Evolutionary conservation across 2,797 vertebrate species (phyloP), one percentile per base, ranked within the genome.

Genomic region (Pogoniulus pusillus): DNA sequence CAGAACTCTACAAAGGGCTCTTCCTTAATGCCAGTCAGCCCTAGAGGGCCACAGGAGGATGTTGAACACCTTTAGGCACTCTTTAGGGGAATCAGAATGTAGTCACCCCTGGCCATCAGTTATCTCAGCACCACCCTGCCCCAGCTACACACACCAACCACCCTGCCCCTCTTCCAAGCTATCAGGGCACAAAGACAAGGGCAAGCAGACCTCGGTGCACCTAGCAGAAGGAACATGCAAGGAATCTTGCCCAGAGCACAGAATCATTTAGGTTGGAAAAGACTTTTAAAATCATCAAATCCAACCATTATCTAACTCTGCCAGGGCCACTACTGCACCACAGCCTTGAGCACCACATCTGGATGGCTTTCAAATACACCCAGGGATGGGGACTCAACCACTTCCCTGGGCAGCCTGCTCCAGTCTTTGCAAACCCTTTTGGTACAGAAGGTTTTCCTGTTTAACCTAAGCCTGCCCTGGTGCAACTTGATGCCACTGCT

Each of bases 191-290:
- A 83, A 16, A 64, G 74, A 34, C n/a, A 53, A 20, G 30, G 64
- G 60, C 34, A 27, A 43, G 58, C 26, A 85, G 54, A 89, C 18
- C 12, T 32, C 6, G 22, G 41, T 24, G 18, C 13, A 39, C 8
- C 16, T 7, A 19, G 34, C 7, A 80, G 29, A 80, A 82, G 65
- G 26, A 73, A 73, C 23, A 55, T 3, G 13, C 12, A 82, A 55
- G 16, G 45, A 0, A 0, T 20, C 20, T 35, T 73, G 41, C 12
- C 49, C 17, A 0, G 4, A 35, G 45, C 20, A 47, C 45, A 47
- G 20, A 47, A 10, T 23, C 19, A 47, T 11, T 23, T 22, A 6
- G 45, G 45, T 22, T 47, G 45, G 45, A 22, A 47, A 47, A 47
- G 10, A 22, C 39, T 39, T 15, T 15, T 39, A 39, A 39, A 39